These are phyloP conservation scores for Poeciliopsis occidentalis DNA, from an alignment of 2,113 vertebrate genomes.

Conservation along the genomic window DNA sequence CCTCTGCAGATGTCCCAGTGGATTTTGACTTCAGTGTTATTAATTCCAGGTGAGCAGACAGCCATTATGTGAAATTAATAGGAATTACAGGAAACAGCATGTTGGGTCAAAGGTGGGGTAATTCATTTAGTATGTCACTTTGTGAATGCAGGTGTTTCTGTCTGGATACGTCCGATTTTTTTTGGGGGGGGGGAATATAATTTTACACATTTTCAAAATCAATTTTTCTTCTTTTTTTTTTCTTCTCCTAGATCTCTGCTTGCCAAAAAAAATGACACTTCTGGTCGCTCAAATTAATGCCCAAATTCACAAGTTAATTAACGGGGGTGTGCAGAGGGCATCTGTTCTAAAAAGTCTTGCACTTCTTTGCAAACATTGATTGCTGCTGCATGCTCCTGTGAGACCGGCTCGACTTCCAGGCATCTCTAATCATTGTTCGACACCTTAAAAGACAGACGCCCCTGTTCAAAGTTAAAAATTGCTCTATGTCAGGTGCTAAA, in stretches of 20 bases:
- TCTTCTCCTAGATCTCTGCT: conserved; percentile 25
- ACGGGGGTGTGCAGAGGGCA: conserved; percentile 64
- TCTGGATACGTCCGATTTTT: conserved; percentile 10
- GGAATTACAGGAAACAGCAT: conserved; percentile 70
- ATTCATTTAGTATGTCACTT: conserved; percentile 58
- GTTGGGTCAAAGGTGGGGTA: conserved; percentile 66
- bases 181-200: not conserved
- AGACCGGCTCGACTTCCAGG: conserved; percentile 70
- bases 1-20: conserved; percentile 58
- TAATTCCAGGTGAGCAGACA: conserved; percentile 79
- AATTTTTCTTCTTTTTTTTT: not conserved
- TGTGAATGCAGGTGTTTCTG: conserved; percentile 7
- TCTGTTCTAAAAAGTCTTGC: conserved; percentile 62
- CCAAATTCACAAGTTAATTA: conserved; percentile 72
- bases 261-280: conserved; percentile 6
- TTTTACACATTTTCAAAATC: conserved; percentile 21
- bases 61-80: conserved; percentile 77
- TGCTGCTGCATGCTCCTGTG: conserved; percentile 64
- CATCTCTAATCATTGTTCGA: conserved; percentile 78
- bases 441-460: conserved; percentile 75
- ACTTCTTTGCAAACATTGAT: conserved; percentile 66
- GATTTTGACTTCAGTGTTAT: conserved; percentile 68
- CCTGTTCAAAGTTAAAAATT: conserved; percentile 80
- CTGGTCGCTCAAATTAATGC: conserved; percentile 62
- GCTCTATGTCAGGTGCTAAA: conserved; percentile 72